A percentile compares a stretch with the other conserved stretches of the same genome.
phyloP scores from a whole-genome alignment of 2,888 invertebrate genomes.

The Drosophila crucigera region DNA sequence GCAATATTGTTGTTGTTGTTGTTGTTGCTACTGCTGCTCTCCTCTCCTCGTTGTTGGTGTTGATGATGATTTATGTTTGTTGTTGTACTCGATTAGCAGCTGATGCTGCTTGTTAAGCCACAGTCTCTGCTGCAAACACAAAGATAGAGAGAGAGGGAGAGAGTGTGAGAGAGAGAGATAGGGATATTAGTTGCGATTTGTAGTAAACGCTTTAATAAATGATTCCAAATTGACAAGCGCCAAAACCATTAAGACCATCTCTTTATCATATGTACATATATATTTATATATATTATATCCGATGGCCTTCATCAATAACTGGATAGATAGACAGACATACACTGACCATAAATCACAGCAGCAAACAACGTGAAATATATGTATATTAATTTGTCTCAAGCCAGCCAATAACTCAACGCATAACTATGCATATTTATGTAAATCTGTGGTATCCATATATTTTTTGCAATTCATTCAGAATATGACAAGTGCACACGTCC shows the following conservation, averaged over 20 bases:
- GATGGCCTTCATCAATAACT: background rate
- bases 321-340: constrained; percentile 1
- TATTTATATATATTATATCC: background rate
- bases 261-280: constrained; percentile 1
- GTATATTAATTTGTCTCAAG: constrained; percentile 11
- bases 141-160: background rate
- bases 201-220: constrained; percentile 36
- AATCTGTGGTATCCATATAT: background rate
- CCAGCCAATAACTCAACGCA: background rate
- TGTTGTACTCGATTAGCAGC: constrained; percentile 60
- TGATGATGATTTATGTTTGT: constrained; percentile 71
- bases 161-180: background rate
- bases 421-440: no score
- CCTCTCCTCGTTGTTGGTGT: constrained; percentile 11
- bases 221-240: constrained; percentile 43
- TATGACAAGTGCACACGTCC: background rate
- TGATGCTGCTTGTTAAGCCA: constrained; percentile 43
- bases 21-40: background rate
- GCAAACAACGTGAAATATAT: constrained; percentile 40
- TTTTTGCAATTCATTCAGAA: background rate
- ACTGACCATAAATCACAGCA: constrained; percentile 27
- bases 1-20: constrained; percentile 14
- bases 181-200: constrained; percentile 36
- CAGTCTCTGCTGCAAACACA: constrained; percentile 38
- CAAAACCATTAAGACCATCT: constrained; percentile 9